phyloP scores from a whole-genome alignment of 2,797 vertebrate genomes.

The Eremophila alpestris region DNA sequence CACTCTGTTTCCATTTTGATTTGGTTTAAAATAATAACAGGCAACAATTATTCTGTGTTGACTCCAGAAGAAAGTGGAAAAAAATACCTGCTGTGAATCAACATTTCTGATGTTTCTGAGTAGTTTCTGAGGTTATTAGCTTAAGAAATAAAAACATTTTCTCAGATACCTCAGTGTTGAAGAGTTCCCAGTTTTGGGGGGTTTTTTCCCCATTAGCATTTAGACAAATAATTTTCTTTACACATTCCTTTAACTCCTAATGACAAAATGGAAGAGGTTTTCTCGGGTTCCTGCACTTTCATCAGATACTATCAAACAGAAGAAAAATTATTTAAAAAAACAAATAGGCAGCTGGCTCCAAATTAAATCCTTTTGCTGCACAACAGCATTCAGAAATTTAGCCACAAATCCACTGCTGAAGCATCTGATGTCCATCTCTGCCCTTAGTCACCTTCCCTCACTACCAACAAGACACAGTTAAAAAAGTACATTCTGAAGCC shows the following conservation, averaged over 20 bases:
- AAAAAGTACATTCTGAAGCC: not conserved
- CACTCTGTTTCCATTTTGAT: not conserved
- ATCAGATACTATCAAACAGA: not conserved
- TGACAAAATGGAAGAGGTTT: not conserved
- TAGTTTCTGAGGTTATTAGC: not conserved
- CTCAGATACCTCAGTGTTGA: not conserved
- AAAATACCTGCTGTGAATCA: not conserved
- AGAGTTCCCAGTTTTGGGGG: not conserved
- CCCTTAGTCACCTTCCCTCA: not conserved
- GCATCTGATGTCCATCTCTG: fast-evolving
- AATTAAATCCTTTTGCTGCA: not conserved
- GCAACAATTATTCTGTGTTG: not conserved
- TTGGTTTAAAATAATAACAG: not conserved
- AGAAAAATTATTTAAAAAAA: not conserved
- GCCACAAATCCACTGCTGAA: not conserved
- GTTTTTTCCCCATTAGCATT: not conserved
- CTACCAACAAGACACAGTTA: fast-evolving
- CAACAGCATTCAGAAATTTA: not conserved
- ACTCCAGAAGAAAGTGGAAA: not conserved
- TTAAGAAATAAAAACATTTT: not conserved
- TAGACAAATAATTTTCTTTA: not conserved
- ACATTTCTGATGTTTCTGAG: not conserved
- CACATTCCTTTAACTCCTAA: not conserved
- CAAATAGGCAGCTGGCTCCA: not conserved
- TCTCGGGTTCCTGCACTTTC: not conserved